These are phyloP conservation scores for Diploscapter pachys DNA, from an alignment of 1,140 invertebrate genomes.

Conservation along the genomic window DNA sequence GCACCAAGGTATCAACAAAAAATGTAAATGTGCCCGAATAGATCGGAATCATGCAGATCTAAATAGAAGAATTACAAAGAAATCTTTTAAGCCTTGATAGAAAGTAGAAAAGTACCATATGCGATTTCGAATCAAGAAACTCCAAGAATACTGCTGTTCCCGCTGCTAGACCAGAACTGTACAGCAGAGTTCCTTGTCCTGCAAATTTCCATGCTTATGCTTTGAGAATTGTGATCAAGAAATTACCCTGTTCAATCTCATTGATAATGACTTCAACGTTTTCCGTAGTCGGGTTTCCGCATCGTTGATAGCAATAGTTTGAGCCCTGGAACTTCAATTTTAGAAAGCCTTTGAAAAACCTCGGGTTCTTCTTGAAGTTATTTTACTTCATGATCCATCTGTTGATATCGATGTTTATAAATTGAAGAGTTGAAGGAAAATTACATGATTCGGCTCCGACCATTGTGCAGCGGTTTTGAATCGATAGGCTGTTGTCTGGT, in stretches of 20 bases:
- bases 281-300: slow-evolving; percentile 19
- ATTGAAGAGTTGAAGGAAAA: no score
- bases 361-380: no score
- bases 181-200: slow-evolving; percentile 2
- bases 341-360: no score
- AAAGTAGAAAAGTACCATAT: neutral
- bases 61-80: no score
- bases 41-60: slow-evolving; percentile 14
- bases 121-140: slow-evolving; percentile 1
- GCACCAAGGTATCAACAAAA: slow-evolving; percentile 12
- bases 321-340: neutral
- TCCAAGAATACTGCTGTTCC: slow-evolving; percentile 16
- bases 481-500: slow-evolving; percentile 14
- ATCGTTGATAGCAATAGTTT: slow-evolving; percentile 14
- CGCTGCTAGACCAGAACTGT: slow-evolving; percentile 16
- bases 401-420: no score
- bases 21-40: slow-evolving; percentile 16
- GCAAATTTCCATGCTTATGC: no score
- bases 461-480: slow-evolving; percentile 18
- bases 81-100: no score
- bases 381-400: no score
- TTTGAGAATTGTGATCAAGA: no score
- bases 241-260: slow-evolving; percentile 21
- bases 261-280: slow-evolving; percentile 1
- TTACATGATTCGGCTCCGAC: slow-evolving; percentile 8